Conservation (phyloP, 2,797 vertebrate species). For the Pelochelys cantorii region DNA sequence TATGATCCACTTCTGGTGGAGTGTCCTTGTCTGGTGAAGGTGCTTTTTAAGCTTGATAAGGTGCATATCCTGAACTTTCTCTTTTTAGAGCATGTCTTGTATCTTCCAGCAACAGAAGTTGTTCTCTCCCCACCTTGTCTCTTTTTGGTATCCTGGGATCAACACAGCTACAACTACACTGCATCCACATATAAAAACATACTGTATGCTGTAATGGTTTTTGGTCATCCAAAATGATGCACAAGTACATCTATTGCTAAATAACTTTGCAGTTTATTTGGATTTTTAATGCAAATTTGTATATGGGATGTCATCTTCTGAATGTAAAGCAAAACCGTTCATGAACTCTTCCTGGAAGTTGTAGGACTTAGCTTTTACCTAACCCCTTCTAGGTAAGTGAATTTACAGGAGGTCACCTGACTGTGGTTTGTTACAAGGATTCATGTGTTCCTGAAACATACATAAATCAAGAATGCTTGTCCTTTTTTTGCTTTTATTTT, state of each 20-base stretch:
- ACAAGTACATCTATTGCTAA: neutral
- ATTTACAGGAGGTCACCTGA: neutral
- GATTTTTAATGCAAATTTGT: neutral
- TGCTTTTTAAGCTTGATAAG: neutral
- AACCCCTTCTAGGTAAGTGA: too few relatives aligned
- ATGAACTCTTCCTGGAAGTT: neutral
- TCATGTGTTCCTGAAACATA: neutral
- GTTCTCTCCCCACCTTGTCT: neutral
- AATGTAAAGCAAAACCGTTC: neutral
- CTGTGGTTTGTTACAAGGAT: neutral
- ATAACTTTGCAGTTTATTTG: neutral
- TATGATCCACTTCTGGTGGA: neutral
- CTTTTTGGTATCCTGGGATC: neutral
- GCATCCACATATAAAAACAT: neutral
- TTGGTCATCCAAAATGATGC: neutral
- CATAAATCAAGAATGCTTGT: neutral
- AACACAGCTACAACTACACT: neutral
- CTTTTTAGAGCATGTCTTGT: neutral
- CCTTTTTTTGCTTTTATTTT: neutral
- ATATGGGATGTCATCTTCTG: neutral
- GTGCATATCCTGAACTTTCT: neutral
- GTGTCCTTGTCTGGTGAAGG: neutral
- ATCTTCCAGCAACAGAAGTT: neutral
- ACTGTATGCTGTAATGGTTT: neutral
- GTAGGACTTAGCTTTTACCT: too few relatives aligned